phyloP scores from a whole-genome alignment of 2,113 vertebrate species.

The Mustela lutreola region DNA sequence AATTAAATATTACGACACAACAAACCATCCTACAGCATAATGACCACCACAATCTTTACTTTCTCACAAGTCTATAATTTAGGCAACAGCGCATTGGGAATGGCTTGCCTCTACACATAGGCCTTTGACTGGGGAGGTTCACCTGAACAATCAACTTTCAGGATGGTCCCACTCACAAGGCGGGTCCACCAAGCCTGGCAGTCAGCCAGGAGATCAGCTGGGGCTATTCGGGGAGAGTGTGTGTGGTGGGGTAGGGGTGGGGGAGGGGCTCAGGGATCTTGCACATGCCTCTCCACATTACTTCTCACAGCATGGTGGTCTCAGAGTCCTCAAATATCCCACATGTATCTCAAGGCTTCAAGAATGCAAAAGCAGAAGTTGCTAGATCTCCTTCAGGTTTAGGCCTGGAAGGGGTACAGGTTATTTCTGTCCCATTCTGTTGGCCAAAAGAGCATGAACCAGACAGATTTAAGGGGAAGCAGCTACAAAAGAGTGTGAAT shows the following conservation, averaged over 20 bases:
- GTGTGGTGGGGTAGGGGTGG: too few relatives aligned
- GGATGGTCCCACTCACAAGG: neutral
- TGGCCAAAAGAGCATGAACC: neutral
- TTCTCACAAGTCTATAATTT: neutral
- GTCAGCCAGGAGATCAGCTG: neutral
- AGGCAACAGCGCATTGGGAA: neutral
- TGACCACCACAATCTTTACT: neutral
- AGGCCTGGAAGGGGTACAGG: neutral
- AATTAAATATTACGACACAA: neutral
- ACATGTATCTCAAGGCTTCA: neutral
- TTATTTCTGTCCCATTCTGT: neutral
- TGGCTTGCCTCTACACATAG: neutral
- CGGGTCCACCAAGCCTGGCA: neutral
- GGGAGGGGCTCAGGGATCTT: rapidly evolving
- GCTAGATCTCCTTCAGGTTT: neutral
- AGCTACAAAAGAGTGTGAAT: neutral
- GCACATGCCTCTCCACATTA: neutral
- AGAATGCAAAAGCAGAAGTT: neutral
- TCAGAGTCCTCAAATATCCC: neutral
- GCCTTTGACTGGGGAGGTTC: neutral
- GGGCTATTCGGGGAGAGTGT: neutral
- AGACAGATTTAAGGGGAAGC: neutral
- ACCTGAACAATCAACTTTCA: neutral
- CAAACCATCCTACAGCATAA: neutral
- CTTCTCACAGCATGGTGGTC: neutral